Base-by-base conservation (phyloP, 2,797 vertebrate species). In the Fistularia commersonii region DNA sequence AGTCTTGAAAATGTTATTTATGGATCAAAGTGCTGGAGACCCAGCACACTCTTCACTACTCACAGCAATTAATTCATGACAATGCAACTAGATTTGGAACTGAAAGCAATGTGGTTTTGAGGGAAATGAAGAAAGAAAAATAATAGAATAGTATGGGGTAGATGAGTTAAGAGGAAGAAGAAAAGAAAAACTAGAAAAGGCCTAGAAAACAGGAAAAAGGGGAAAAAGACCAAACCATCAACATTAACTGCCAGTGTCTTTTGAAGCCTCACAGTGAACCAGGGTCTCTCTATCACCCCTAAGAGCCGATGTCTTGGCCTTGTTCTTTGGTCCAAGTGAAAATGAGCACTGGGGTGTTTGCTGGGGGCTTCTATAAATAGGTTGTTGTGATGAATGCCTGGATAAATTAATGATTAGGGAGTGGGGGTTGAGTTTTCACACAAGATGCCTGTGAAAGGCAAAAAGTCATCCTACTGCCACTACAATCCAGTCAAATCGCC, bases 381-480 rank as follows among this genome's bases (percentile, higher is more conserved):
- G 33, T 64, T 62, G 59, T 76, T 74, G 74, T 83, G 72, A 66
- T 72, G 50, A 74, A 83, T 61, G 69, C 74, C 34, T 69, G 64
- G 80, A 82, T 88, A 77, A 77, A 89, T 88, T 72, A 89, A 88
- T 86, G 76, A 89, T 87, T 79, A 79, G 62, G 64, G 57, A 55
- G 66, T 32, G 47, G 37, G 68, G 48, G 49, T 35, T 32, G 36
- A 64, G 49, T n/a, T 39, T 50, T 69, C 61, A 67, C 53, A 56
- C 46, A 52, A 51, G 37, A 65, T 59, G 69, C 41, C 48, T 53
- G 14, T 33, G 47, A 58, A 55, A 54, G 51, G 48, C 41, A 7
- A 60, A 62, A 69, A 64, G 53, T 54, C 48, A 41, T 47, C 49
- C 49, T 47, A 52, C 47, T 56, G 64, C 52, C 46, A 54, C 51